phyloP scores from a whole-genome alignment of 2,888 invertebrate genomes.

The Deroplatys truncata region DNA sequence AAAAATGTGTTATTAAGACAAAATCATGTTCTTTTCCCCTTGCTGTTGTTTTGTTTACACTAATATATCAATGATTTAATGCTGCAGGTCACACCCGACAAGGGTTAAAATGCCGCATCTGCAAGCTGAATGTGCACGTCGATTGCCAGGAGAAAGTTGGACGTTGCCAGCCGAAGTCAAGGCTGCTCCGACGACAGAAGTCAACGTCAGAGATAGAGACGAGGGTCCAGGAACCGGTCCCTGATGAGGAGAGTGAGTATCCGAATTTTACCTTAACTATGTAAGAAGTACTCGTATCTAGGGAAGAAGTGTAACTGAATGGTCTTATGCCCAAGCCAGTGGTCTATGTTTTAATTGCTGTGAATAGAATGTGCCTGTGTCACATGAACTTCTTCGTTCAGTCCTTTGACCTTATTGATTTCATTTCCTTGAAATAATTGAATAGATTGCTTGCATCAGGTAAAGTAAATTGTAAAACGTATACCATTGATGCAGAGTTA shows the following conservation, averaged over 20 bases:
- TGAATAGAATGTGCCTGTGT: too few relatives aligned
- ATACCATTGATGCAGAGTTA: too few relatives aligned
- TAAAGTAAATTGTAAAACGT: too few relatives aligned
- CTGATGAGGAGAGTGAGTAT: slow-evolving; percentile 34
- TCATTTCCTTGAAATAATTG: too few relatives aligned
- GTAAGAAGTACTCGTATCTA: too few relatives aligned
- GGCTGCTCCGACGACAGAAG: slow-evolving; percentile 80
- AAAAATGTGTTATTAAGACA: too few relatives aligned
- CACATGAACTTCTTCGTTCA: too few relatives aligned
- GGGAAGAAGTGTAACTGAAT: background rate
- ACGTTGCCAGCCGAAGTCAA: slow-evolving; percentile 80
- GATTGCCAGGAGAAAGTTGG: slow-evolving; percentile 76
- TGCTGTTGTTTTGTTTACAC: background rate
- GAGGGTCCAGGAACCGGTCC: slow-evolving; percentile 20
- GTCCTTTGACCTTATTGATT: too few relatives aligned
- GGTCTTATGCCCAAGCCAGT: background rate
- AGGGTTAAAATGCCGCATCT: slow-evolving; percentile 83
- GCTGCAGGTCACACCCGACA: slow-evolving; percentile 80
- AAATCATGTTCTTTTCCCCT: too few relatives aligned
- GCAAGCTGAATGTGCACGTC: slow-evolving; percentile 86
- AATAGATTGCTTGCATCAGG: too few relatives aligned
- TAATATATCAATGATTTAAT: background rate
- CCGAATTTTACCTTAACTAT: background rate
- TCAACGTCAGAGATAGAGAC: slow-evolving; percentile 64
- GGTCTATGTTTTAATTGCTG: too few relatives aligned